Evolutionary conservation across 2,113 vertebrate genomes (phyloP), one percentile per base, ranked within the genome.

Genomic region (Nothoprocta pentlandii): DNA sequence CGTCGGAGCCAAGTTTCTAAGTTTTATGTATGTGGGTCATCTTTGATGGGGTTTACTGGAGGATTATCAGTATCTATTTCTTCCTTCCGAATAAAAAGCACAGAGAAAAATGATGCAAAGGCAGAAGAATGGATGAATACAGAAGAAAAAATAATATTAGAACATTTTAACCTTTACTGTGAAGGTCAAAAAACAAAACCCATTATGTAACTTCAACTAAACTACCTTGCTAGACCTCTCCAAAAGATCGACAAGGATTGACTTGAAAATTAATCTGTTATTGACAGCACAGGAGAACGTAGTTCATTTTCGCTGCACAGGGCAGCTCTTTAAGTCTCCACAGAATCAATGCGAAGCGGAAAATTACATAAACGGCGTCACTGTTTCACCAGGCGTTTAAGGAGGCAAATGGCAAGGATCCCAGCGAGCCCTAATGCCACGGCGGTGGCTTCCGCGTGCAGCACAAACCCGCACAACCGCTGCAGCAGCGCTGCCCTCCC

Each of bases 21-120:
- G 36, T 44, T 19, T 41, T 23, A 73, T 44, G 54, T 10, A 93
- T 73, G 54, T 88, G 77, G 88, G 94, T 83, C 94, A 95, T 30
- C 88, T 49, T 26, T 53, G 80, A 77, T 9, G 36, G 69, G 4
- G 92, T 93, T 22, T 7, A 88, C 73, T 1, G 0, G 14, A 61
- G 34, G 47, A 66, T 68, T 59, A 84, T 64, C 80, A 86, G 56
- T 80, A 86, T 59, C 63, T 74, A 10, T 76, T 89, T 42, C 81
- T 59, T 76, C 73, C 41, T 82, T 54, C 51, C 11, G 22, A 86
- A 86, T 32, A 88, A 71, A 90, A 75, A 76, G 42, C 53, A 78
- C 36, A 42, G n/a, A 77, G 19, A 34, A 66, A 41, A 58, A 34
- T n/a, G 58, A 49, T 2, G 77, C 0, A 39, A 69, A 62, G 0